Evolutionary conservation across 2,888 invertebrate species (phyloP).

Genomic region (Adelphocoris suturalis): DNA sequence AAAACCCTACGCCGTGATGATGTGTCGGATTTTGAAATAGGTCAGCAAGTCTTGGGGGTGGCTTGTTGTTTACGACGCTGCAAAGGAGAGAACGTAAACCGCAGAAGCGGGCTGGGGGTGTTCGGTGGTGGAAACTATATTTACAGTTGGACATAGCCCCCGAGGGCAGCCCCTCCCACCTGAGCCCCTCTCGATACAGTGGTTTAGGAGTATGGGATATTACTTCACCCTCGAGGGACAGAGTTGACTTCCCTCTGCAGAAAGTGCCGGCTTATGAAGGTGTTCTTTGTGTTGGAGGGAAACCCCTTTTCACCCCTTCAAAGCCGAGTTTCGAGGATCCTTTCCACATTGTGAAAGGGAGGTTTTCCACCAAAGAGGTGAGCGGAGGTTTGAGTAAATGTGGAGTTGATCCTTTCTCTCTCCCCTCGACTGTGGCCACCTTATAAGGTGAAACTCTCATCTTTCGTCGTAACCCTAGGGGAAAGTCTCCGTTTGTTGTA

Average conservation of each 20-base stretch:
- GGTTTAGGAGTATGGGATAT: slow-evolving; percentile 50
- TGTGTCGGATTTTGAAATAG: slow-evolving; percentile 68
- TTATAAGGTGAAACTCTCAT: slow-evolving; percentile 50
- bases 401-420: slow-evolving; percentile 54
- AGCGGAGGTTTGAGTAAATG: slow-evolving; percentile 53
- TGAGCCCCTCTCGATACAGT: slow-evolving; percentile 28
- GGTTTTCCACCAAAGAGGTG: slow-evolving; percentile 3
- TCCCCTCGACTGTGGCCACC: background rate
- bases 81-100: slow-evolving; percentile 48
- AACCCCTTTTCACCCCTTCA: slow-evolving; percentile 3
- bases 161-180: slow-evolving; percentile 66
- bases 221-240: slow-evolving; percentile 43
- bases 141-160: slow-evolving; percentile 52
- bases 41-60: slow-evolving; percentile 64
- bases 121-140: slow-evolving; percentile 37
- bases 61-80: slow-evolving; percentile 59
- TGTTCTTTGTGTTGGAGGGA: slow-evolving; percentile 63
- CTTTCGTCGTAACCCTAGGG: background rate
- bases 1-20: slow-evolving; percentile 45
- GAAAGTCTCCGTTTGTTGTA: slow-evolving; percentile 3
- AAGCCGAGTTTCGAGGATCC: too few relatives aligned
- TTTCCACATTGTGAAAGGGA: background rate
- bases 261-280: slow-evolving; percentile 64
- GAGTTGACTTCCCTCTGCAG: slow-evolving; percentile 17
- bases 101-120: slow-evolving; percentile 33